Base-by-base conservation (phyloP, 1,140 invertebrate genomes). In the Drosophila guanche region DNA sequence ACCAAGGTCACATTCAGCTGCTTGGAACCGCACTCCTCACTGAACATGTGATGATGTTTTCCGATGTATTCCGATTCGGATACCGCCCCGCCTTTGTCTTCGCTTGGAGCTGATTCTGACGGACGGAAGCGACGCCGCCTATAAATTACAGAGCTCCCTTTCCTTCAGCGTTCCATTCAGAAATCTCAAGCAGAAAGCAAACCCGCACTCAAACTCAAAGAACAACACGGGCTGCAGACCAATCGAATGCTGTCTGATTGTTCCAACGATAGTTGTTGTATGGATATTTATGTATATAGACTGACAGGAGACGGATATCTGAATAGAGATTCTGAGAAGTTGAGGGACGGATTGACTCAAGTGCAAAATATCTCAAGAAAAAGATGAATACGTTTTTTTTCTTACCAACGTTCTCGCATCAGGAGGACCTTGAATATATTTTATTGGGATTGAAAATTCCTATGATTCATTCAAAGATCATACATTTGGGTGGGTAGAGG, bases 51-150 rank as follows among this genome's bases (percentile, higher is more conserved):
- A 68, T 69, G 68, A 69, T 69, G 66, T 69, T 69, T 69, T n/a
- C n/a, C n/a, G n/a, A n/a, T 62, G 63, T 69, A 69, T 69, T 69
- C 66, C 48, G 68, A 69, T 69, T 69, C 29, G 62, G 68, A 69
- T 68, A 12, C 33, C 33, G 33, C 10, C 33, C 33, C 66, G 66
- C 66, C 66, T 69, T 69, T 69, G 66, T 69, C 66, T 69, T 69
- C 43, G 51, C 52, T 33, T n/a, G 52, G 12, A 46, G 65, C 50
- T 65, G 59, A 68, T 20, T 69, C 68, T 68, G 66, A 33, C 52
- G 52, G 62, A 68, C 66, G 51, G 66, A 68, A 68, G 65, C 65
- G 65, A 56, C 62, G 66, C 66, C 66, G 66, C 66, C 66, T 68
- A 69, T 69, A 69, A 69, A 69, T 69, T 69, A 69, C 66, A 69